Base-by-base conservation (phyloP, 1,140 invertebrate species). In the Delia radicum region DNA sequence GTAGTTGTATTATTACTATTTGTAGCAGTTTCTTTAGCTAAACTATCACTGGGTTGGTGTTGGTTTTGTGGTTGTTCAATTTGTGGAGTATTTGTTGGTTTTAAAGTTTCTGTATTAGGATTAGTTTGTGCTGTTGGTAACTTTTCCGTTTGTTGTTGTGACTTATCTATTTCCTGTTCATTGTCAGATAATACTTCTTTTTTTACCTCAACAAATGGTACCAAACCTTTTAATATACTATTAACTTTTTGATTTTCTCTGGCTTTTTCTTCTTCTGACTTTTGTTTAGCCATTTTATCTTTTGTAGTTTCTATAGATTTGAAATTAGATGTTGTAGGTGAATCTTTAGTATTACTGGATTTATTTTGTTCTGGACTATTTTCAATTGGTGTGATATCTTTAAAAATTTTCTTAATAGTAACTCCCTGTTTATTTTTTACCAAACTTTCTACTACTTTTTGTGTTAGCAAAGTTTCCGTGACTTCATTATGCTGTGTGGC, bases 371-470 rank as follows among this genome's bases (percentile, higher is more conserved):
- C 67, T n/a, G 69, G 3, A 3, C 12, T 42, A 8, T 27, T 65
- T 28, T 3, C 24, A 28, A 15, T 65, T 27, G 26, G 26, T 28
- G n/a, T n/a, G 8, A 15, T 21, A 7, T 73, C 71, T 29, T 75
- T 77, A 8, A 83, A 74, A 65, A 84, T 80, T 69, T 84, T 85
- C n/a, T 82, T 85, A 29, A 85, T 85, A 21, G 83, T 85, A 5
- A 85, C 83, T 1, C 83, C 81, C 29, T 83, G 81, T 1, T 83
- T 81, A 18, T 80, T 75, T 48, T 77, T 77, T 1, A 84, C 81
- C 33, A 84, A 46, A 29, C 83, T 82, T 73, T 85, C 81, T 4
- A 82, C 79, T 6, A 81, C 80, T n/a, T 79, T 79, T 42, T 76
- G 75, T 33, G 28, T 27, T 6, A 24, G 15, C 12, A 62, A 13